Evolutionary conservation across 1,140 invertebrate species (phyloP).

Genomic region (Melanaphis sacchari): DNA sequence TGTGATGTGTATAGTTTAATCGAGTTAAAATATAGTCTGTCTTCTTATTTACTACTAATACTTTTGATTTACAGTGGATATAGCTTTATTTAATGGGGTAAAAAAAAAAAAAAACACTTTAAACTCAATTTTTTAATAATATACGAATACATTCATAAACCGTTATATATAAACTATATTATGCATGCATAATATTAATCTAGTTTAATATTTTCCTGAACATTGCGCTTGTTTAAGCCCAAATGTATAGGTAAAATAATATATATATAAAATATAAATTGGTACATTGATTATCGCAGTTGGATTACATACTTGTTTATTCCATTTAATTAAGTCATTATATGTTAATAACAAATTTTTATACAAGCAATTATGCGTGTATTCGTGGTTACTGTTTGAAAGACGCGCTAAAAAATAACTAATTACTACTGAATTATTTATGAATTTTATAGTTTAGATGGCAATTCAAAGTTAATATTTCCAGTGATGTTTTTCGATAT

Average conservation of each 20-base stretch:
- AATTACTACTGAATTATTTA: background rate
- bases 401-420: background rate
- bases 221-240: background rate
- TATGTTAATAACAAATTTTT: background rate
- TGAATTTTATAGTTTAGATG: background rate
- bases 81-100: background rate
- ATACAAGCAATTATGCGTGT: background rate
- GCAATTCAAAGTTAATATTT: background rate
- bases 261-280: background rate
- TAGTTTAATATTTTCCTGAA: constrained; percentile 14
- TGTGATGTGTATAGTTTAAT: background rate
- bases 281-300: background rate
- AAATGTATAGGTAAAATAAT: too few species aligned
- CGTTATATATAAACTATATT: background rate
- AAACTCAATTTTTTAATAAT: constrained; percentile 1
- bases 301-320: background rate
- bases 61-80: background rate
- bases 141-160: background rate
- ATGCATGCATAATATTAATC: constrained; percentile 12
- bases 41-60: background rate
- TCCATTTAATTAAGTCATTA: background rate
- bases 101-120: too few species aligned
- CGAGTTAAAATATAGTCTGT: background rate
- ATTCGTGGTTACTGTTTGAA: background rate
- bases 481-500: background rate